These are phyloP conservation scores for Stomorhina lunata DNA, from an alignment of 2,888 invertebrate species.

Conservation along the genomic window DNA sequence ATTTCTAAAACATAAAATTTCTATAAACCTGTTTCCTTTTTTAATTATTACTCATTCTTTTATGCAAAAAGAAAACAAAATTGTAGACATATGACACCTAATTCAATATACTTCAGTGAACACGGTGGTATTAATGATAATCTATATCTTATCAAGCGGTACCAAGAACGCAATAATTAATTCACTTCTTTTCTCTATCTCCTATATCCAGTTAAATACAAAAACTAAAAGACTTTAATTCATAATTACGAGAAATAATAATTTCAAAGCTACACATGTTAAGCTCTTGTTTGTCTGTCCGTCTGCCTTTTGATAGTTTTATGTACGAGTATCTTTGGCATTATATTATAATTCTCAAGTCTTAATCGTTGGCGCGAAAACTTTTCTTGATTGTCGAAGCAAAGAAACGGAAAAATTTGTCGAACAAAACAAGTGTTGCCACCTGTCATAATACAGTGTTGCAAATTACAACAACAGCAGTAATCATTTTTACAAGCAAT, in stretches of 20 bases:
- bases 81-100: conserved; percentile 54
- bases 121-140: conserved; percentile 34
- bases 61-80: background rate
- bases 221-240: conserved; percentile 39
- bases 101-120: conserved; percentile 50
- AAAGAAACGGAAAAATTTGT: conserved; percentile 30
- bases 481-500: conserved; percentile 42
- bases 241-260: conserved; percentile 52
- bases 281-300: background rate
- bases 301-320: background rate
- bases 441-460: conserved; percentile 66
- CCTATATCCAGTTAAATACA: background rate
- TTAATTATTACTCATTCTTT: background rate
- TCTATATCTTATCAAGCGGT: conserved; percentile 28
- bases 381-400: conserved; percentile 29
- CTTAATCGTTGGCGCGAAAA: conserved; percentile 55
- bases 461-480: conserved; percentile 25
- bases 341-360: background rate
- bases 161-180: background rate
- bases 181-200: background rate
- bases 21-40: background rate
- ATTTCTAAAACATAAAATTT: background rate
- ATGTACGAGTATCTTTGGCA: background rate
- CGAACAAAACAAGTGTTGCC: conserved; percentile 66
- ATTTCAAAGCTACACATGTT: conserved; percentile 11